Conservation (phyloP, 2,797 vertebrate species). For the Coreius guichenoti region DNA sequence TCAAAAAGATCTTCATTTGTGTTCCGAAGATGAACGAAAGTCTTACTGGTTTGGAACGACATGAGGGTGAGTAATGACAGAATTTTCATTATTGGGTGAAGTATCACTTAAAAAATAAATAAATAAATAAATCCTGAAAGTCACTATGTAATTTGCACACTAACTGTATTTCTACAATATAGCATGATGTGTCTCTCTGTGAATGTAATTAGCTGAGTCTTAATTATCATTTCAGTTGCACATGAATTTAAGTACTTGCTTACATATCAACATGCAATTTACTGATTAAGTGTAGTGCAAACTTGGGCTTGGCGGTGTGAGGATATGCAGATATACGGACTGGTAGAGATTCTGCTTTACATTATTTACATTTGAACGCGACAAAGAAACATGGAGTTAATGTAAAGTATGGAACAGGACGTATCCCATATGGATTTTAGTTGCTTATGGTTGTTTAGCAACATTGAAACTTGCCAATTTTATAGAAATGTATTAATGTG, state of each 20-base stretch:
- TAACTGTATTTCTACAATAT: background rate
- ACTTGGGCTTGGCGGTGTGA: background rate
- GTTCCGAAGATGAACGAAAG: no score
- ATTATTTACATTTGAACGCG: background rate
- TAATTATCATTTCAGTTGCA: slow-evolving; percentile 33
- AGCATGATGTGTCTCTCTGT: background rate
- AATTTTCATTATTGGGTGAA: no score
- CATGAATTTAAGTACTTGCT: slow-evolving; percentile 3
- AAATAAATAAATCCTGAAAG: no score
- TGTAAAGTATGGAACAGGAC: background rate
- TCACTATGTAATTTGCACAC: background rate
- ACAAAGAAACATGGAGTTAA: background rate
- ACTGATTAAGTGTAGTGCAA: background rate
- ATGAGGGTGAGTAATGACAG: no score
- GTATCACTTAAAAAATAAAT: no score
- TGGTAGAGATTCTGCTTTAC: background rate
- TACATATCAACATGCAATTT: slow-evolving; percentile 21
- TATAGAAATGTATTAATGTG: background rate
- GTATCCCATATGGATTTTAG: background rate
- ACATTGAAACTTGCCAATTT: background rate
- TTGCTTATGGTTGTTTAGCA: background rate
- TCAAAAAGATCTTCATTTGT: no score
- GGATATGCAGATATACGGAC: background rate
- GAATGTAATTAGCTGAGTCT: slow-evolving; percentile 26
- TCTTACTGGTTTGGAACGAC: no score